Base-by-base conservation (phyloP, 2,888 invertebrate genomes). In the Ophonus ardosiacus region DNA sequence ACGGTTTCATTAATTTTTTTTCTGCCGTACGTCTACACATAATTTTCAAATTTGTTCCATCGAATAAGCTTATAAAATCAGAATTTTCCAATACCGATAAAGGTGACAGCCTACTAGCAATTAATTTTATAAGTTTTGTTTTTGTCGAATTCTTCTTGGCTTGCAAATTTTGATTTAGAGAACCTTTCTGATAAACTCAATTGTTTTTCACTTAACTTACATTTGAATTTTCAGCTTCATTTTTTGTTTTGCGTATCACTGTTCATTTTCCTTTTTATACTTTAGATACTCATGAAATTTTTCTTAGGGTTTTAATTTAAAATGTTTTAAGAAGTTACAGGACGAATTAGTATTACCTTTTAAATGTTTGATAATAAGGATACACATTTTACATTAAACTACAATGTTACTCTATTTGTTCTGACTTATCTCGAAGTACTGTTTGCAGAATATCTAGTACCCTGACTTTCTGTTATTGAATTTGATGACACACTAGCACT, bases 11-110 rank as follows among this genome's bases (percentile, higher is more conserved):
- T 61, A 17, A 61, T 61, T 8, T 61, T 61, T 61, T 31, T 4
- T 40, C 74, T 13, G 74, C 74, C 40, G 74, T 74, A 17, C n/a
- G 40, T n/a, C 74, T 74, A 43, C 38, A 7, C 40, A 74, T 31
- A 17, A 74, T 43, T 43, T 74, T 40, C 5, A 74, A 24, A 38
- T 31, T 4, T 15, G 51, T 43, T 31, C n/a, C 38, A 10, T 38
- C 17, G n/a, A 74, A 74, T 17, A 74, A 7, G 5, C 51, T 10
- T 40, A 74, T 17, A 40, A 74, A 76, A 76, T 51, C 15, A 7
- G 74, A 51, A 51, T 76, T 76, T 76, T 76, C 74, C 10, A 76
- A 18, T 6, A 76, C 10, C 0, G 74, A 76, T 51, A 76, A 15
- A 1, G 51, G 74, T 0, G 17, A 43, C 74, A 51, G 40, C 15